Conservation (phyloP, 2,888 invertebrate species). For the Platycnemis pennipes region DNA sequence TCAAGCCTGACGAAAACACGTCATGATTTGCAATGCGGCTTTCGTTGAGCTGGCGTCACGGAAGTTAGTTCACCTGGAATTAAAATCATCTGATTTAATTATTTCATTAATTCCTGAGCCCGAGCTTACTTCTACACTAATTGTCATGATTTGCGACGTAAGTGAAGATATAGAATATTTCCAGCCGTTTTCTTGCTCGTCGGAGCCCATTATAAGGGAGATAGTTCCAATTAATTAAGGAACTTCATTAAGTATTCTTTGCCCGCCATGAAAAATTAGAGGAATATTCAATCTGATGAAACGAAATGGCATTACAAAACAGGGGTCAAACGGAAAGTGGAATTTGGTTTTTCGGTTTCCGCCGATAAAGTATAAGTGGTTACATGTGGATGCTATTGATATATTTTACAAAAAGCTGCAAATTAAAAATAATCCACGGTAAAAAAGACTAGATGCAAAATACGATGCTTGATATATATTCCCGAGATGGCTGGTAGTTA, state of each 20-base stretch:
- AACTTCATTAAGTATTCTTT: slow-evolving; percentile 14
- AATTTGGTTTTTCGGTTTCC: background rate
- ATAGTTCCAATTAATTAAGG: slow-evolving; percentile 26
- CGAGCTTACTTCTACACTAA: background rate
- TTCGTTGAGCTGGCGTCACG: background rate
- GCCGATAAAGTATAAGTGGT: background rate
- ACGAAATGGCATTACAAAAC: background rate
- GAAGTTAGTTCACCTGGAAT: background rate
- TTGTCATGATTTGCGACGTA: background rate
- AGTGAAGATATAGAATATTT: background rate
- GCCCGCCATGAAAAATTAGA: background rate
- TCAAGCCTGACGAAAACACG: background rate
- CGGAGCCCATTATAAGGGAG: background rate
- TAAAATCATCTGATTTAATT: slow-evolving; percentile 27
- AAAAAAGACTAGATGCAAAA: too few relatives aligned
- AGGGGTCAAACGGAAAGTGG: background rate
- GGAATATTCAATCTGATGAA: background rate
- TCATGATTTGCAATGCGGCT: background rate
- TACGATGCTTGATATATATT: too few relatives aligned
- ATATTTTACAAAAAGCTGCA: too few relatives aligned
- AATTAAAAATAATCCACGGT: too few relatives aligned
- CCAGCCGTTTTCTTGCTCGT: slow-evolving; percentile 20
- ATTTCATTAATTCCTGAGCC: slow-evolving; percentile 1
- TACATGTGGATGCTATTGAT: too few relatives aligned
- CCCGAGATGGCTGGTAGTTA: too few relatives aligned